phyloP scores from a whole-genome alignment of 2,797 vertebrate species.

The Syncerus caffer region DNA sequence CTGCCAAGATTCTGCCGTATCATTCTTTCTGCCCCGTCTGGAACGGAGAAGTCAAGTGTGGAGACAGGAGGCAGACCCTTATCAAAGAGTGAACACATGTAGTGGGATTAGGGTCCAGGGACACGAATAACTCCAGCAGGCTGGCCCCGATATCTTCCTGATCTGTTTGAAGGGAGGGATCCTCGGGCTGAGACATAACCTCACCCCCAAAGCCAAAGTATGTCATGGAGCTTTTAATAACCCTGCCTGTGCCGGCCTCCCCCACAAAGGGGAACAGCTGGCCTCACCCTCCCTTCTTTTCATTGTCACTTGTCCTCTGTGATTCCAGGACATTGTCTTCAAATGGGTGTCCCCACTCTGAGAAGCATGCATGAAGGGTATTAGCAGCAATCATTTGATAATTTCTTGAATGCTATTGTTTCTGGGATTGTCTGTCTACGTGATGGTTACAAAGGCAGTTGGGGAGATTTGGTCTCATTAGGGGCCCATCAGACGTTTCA shows the following conservation, averaged over 20 bases:
- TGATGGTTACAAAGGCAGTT: constrained; percentile 58
- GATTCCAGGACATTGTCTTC: constrained; percentile 68
- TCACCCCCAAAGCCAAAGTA: constrained; percentile 74
- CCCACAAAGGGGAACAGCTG: constrained; percentile 71
- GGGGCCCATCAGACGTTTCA: constrained; percentile 37
- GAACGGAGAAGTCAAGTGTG: constrained; percentile 33
- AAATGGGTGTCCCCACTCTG: constrained; percentile 46
- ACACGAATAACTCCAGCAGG: constrained; percentile 60
- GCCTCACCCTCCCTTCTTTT: constrained; percentile 68
- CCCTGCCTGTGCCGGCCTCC: constrained; percentile 67
- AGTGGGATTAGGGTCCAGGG: constrained; percentile 45
- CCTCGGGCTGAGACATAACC: constrained; percentile 73
- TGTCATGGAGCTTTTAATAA: constrained; percentile 78
- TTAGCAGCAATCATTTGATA: neutral
- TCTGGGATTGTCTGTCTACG: constrained; percentile 41
- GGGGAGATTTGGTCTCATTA: constrained; percentile 54
- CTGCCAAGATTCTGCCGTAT: neutral
- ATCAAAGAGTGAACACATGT: constrained; percentile 56
- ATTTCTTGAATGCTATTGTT: constrained; percentile 40
- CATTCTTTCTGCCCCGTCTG: constrained; percentile 27
- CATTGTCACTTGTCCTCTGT: constrained; percentile 62
- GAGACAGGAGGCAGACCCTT: constrained; percentile 47
- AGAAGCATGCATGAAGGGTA: constrained; percentile 3
- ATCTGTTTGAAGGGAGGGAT: constrained; percentile 52
- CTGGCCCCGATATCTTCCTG: constrained; percentile 13